Base-by-base conservation (phyloP, 2,888 invertebrate species). In the Spatulosminthurus flaviceps region DNA sequence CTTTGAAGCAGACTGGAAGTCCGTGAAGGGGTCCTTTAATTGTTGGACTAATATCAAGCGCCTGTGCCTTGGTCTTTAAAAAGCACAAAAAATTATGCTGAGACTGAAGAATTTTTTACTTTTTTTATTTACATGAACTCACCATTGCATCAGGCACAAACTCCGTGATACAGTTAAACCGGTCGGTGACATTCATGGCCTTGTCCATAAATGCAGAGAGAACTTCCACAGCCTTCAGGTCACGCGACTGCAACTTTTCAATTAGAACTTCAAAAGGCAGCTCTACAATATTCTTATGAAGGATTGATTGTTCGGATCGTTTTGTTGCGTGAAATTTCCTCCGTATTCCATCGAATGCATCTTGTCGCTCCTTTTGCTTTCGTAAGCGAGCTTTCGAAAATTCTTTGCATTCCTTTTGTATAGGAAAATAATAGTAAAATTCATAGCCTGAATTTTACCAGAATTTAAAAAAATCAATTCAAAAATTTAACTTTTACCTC, bases 1-100 rank as follows among this genome's bases (percentile, higher is more conserved):
- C 87, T 77, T 87, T 87, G 41, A 87, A 81, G 77, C 87, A 87
- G 61, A 87, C 81, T 2, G 87, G 87, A 13, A 87, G 41, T 24
- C 87, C 87, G 80, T 86, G 86, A 16, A 87, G 84, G 11, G 86
- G 86, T 5, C 85, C 86, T 76, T 82, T 80, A 0, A 66, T 42
- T 19, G 26, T 64, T 11, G 64, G 72, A 21, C 80, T 21, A 1
- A 11, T 19, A 43, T 85, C 85, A 19, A 84, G 77, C 61, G 82
- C 82, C 21, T 72, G 69, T 7, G 85, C 84, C 28, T 60, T 78
- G 9, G 79, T 74, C 77, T 84, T 7, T 4, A 34, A 34, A 34
- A 34, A 34, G n/a, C n/a, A n/a, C n/a, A n/a, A n/a, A n/a, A n/a
- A n/a, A n/a, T n/a, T n/a, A n/a, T n/a, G n/a, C n/a, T n/a, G n/a